Evolutionary conservation across 1,140 invertebrate genomes (phyloP).

Genomic region (Alviniconcha marisindica): DNA sequence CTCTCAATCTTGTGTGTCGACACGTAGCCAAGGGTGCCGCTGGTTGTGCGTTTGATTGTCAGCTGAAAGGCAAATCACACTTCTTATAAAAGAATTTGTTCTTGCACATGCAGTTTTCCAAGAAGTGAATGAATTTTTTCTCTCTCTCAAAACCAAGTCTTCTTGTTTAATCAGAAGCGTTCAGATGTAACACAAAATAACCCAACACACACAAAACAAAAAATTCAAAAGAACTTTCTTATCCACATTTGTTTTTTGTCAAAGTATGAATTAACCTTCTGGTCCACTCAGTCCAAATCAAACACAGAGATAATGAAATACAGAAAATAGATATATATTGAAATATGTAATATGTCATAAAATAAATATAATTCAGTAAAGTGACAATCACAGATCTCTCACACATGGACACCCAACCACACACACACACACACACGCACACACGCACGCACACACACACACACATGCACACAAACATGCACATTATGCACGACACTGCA

Average conservation of each 20-base stretch:
- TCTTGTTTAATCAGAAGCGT: neutral
- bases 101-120: too few species aligned
- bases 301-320: too few species aligned
- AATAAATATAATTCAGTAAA: neutral
- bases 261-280: too few species aligned
- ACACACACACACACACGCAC: neutral
- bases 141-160: neutral
- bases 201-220: too few species aligned
- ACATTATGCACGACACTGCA: too few species aligned
- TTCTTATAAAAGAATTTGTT: too few species aligned
- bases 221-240: too few species aligned
- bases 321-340: too few species aligned
- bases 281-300: too few species aligned
- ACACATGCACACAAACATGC: neutral
- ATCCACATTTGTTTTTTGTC: too few species aligned
- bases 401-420: neutral
- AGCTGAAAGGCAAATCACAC: slow-evolving; percentile 67
- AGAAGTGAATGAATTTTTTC: neutral
- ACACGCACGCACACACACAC: neutral
- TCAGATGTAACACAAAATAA: too few species aligned
- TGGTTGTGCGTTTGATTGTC: slow-evolving; percentile 89
- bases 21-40: slow-evolving; percentile 82
- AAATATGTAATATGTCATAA: too few species aligned
- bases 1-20: slow-evolving; percentile 61
- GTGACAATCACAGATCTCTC: neutral